These are phyloP conservation scores for Petaurus breviceps DNA, from an alignment of 2,113 vertebrate species.

Conservation along the genomic window DNA sequence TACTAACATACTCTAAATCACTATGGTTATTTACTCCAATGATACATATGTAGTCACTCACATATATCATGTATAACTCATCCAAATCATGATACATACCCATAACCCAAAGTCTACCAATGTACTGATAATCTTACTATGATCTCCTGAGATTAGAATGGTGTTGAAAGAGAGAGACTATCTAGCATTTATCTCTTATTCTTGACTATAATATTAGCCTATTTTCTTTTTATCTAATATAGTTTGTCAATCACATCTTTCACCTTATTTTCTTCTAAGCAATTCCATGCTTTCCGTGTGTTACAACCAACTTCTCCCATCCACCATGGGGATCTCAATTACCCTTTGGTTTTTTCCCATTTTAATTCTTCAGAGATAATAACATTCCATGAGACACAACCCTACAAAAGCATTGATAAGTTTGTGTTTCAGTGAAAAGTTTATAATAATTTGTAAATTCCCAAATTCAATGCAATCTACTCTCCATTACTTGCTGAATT, in stretches of 20 bases:
- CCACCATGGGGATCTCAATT: background rate
- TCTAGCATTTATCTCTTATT: background rate
- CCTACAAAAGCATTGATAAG: background rate
- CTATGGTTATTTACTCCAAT: background rate
- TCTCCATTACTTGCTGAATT: background rate
- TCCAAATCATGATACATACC: background rate
- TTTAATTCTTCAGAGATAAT: background rate
- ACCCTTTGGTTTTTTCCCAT: background rate
- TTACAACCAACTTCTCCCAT: background rate
- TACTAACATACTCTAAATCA: background rate
- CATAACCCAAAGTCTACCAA: background rate
- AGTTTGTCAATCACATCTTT: background rate
- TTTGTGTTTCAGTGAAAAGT: background rate
- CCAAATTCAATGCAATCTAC: background rate
- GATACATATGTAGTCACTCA: background rate
- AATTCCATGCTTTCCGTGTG: background rate
- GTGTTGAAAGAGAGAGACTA: background rate
- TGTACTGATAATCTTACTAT: background rate
- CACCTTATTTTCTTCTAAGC: background rate
- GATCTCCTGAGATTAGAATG: background rate
- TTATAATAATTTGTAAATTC: background rate
- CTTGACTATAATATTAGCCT: background rate
- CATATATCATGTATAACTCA: background rate
- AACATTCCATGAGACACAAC: background rate
- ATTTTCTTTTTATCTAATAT: background rate